A percentile compares a stretch with the other conserved stretches of the same genome.
Evolutionary conservation across 2,797 vertebrate species (phyloP).

Genomic region (Melanotaenia boesemani): DNA sequence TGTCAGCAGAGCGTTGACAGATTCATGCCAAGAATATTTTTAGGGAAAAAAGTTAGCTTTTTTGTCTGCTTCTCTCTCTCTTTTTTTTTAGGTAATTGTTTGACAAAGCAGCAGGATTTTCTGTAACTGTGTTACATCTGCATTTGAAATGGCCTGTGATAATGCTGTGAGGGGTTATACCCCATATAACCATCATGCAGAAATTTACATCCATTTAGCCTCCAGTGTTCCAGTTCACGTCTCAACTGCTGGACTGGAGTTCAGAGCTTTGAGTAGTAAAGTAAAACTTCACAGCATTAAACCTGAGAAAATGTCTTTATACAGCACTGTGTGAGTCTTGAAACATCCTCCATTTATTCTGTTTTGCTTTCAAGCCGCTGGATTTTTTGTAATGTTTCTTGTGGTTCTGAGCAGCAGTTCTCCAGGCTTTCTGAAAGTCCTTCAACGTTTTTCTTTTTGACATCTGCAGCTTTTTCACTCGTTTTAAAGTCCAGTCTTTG

Average conservation of each 20-base stretch:
- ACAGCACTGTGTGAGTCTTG: not conserved
- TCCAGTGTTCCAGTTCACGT: not conserved
- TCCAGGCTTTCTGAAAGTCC: not conserved
- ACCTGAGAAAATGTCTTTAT: not conserved
- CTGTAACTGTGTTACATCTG: not conserved
- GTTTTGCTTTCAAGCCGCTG: not conserved
- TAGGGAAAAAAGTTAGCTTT: not conserved
- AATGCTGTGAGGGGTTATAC: not conserved
- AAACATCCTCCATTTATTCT: not conserved
- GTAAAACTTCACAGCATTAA: not conserved
- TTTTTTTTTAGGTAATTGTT: slow-evolving; percentile 15
- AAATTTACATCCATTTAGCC: not conserved
- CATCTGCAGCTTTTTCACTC: not conserved
- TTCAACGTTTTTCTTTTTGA: not conserved
- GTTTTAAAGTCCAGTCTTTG: not conserved
- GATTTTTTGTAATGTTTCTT: not conserved
- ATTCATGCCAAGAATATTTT: slow-evolving; percentile 49
- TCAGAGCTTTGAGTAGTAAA: not conserved
- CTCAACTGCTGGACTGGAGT: not conserved
- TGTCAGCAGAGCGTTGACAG: slow-evolving; percentile 53
- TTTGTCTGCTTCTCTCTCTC: slow-evolving; percentile 7
- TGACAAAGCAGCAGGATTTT: slow-evolving; percentile 4
- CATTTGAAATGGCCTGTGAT: not conserved
- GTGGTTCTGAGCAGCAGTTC: not conserved
- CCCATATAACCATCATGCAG: not conserved